Evolutionary conservation across 2,888 invertebrate genomes (phyloP).

Genomic region (Leptura quadrifasciata): DNA sequence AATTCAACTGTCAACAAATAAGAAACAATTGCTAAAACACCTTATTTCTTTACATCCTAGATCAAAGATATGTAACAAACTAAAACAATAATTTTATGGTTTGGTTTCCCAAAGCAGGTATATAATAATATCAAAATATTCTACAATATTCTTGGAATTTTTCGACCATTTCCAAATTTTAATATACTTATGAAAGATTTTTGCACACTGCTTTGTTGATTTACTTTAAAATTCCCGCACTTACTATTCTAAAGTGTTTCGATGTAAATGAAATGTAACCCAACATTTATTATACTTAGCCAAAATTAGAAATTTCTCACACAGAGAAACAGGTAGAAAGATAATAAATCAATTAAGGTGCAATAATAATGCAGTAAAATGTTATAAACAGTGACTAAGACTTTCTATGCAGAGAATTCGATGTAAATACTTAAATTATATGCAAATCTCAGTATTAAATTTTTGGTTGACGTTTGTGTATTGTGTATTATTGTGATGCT

Average conservation of each 20-base stretch:
- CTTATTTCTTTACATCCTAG: background rate
- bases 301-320: too few species aligned
- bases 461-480: background rate
- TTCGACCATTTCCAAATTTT: too few species aligned
- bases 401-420: background rate
- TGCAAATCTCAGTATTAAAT: background rate
- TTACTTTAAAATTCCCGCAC: constrained; percentile 19
- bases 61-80: background rate
- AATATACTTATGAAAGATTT: background rate
- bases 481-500: background rate
- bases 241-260: background rate
- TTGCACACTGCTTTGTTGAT: constrained; percentile 10
- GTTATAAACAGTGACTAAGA: too few species aligned
- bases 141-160: too few species aligned
- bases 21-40: constrained; percentile 28
- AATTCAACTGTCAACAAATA: constrained; percentile 62
- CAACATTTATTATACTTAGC: too few species aligned
- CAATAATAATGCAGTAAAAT: too few species aligned
- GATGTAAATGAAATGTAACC: background rate
- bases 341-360: too few species aligned
- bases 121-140: too few species aligned
- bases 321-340: too few species aligned
- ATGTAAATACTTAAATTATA: background rate
- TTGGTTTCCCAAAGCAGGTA: too few species aligned
- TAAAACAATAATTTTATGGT: too few species aligned